Evolutionary conservation across 1,140 invertebrate species (phyloP), one percentile per base, ranked within the genome.

Genomic region (Dendroctonus ponderosae): DNA sequence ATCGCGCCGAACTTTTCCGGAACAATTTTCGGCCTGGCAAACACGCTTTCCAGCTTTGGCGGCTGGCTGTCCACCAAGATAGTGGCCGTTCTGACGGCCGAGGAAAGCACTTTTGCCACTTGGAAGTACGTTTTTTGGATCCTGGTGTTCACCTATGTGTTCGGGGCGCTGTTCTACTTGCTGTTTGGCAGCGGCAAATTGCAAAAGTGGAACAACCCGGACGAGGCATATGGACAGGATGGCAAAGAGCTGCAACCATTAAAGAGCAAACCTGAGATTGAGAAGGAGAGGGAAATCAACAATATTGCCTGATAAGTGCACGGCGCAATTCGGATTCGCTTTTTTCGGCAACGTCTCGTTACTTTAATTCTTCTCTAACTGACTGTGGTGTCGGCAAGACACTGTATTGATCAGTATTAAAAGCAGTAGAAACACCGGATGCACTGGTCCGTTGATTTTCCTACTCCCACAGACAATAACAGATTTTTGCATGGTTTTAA

Each of bases 1-100:
- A 94, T 96, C 72, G 93, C 93, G 3, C 92, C 92, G 5, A 91
- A 92, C 72, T 95, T 91, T 79, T 91, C 92, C 56, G 93, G 93
- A 60, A 93, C 91, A 2, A 90, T 96, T 61, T 95, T 96, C 80
- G 94, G 93, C 7, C 84, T 96, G 75, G 91, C 92, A 6, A 96
- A 96, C 75, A 95, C 92, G 0, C 78, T 96, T 57, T 94, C 92
- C 0, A 95, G 93, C 0, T 81, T 94, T 50, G 92, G 93, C 14
- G 94, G 94, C 15, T 95, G 90, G 76, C 73, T 96, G 0, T 94
- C 92, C 41, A 90, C 92, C 0, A 85, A 85, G 72, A 88, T 96
- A 81, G 92, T 94, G n/a, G 92, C 91, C 15, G 81, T 84, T 37
- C 81, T 97, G 9, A 95, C 93, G 1, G 85, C 88, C 40, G 76